Conservation (phyloP, 2,113 vertebrate genomes). For the Chionis minor region DNA sequence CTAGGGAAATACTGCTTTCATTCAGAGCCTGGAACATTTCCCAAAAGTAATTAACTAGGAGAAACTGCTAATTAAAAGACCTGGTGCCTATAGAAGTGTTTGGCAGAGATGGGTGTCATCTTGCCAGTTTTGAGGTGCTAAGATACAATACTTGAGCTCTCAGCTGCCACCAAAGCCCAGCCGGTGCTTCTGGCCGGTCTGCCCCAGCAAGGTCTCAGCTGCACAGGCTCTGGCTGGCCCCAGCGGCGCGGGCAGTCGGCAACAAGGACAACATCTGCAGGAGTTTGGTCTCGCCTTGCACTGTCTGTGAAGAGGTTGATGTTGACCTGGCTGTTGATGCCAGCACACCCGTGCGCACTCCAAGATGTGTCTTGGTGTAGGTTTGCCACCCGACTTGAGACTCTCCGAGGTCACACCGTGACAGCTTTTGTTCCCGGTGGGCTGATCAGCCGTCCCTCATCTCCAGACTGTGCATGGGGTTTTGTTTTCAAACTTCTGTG, state of each 20-base stretch:
- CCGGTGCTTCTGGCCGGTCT: not conserved
- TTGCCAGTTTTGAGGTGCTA: not conserved
- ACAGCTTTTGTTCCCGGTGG: not conserved
- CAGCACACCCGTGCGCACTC: rapidly evolving
- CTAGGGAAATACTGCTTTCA: not conserved
- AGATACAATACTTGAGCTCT: not conserved
- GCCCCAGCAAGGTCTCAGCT: not conserved
- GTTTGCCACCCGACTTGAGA: not conserved
- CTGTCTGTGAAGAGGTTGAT: not conserved
- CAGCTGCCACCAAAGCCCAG: not conserved
- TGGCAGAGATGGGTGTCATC: not conserved
- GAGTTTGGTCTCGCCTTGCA: not conserved
- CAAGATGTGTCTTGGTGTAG: not conserved
- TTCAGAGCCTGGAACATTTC: conserved; percentile 44
- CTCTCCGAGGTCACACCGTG: not conserved
- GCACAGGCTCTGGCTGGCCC: not conserved
- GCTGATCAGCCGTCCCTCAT: not conserved
- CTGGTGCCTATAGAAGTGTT: conserved; percentile 4
- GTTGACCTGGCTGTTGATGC: not conserved
- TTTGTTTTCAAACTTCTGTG: not conserved
- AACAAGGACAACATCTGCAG: not conserved
- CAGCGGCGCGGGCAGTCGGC: not conserved
- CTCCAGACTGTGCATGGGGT: not conserved
- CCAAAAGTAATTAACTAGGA: conserved; percentile 59
- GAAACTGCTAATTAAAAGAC: conserved; percentile 55